A percentile compares a stretch with the other conserved stretches of the same genome.
Conservation (phyloP, 2,888 invertebrate species). For the Lasiommata megera region DNA sequence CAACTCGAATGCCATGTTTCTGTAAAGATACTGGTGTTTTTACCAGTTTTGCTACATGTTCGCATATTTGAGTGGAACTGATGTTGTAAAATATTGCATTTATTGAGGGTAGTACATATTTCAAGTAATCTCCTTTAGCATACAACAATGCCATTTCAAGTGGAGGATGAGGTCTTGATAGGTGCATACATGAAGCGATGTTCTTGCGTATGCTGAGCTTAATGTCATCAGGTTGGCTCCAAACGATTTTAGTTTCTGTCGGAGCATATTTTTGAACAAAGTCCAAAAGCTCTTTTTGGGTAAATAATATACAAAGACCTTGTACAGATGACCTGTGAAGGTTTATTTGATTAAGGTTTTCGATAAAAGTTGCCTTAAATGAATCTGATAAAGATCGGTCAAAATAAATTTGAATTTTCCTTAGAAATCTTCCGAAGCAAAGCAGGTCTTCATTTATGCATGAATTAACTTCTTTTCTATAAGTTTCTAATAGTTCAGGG, state of each 20-base stretch:
- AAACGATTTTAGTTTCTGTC: constrained; percentile 48
- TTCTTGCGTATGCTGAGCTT: constrained; percentile 49
- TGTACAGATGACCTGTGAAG: constrained; percentile 44
- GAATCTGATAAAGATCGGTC: constrained; percentile 45
- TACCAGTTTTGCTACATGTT: constrained; percentile 42
- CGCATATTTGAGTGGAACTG: constrained; percentile 39
- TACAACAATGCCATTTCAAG: constrained; percentile 49
- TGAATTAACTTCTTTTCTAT: constrained; percentile 40
- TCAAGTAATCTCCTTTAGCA: constrained; percentile 63
- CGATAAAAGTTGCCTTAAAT: constrained; percentile 33
- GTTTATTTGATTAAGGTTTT: constrained; percentile 40
- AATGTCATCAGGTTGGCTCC: constrained; percentile 46
- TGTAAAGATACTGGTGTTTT: constrained; percentile 58
- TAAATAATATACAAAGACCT: constrained; percentile 48
- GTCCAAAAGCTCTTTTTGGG: constrained; percentile 41
- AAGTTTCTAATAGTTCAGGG: constrained; percentile 44
- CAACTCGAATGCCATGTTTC: constrained; percentile 58
- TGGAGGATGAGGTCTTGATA: constrained; percentile 51
- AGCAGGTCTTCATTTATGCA: constrained; percentile 39
- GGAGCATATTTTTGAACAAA: constrained; percentile 51
- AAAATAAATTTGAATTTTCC: constrained; percentile 59
- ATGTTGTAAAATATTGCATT: constrained; percentile 51
- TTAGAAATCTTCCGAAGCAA: constrained; percentile 42
- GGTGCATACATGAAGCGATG: constrained; percentile 52
- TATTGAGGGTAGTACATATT: constrained; percentile 55